phyloP scores from a whole-genome alignment of 1,140 invertebrate species.

The Plectrocnemia conspersa region DNA sequence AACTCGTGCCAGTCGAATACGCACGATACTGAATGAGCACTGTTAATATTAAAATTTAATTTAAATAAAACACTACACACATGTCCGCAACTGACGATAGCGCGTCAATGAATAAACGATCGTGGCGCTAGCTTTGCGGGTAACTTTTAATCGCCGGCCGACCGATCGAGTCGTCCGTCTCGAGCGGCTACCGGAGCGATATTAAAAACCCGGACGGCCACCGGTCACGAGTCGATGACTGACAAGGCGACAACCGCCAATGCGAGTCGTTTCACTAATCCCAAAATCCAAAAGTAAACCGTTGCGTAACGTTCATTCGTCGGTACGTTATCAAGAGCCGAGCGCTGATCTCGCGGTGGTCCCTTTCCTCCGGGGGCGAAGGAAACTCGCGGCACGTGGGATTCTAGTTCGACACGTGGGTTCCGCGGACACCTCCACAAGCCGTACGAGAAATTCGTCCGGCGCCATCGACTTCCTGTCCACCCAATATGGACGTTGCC shows the following conservation, averaged over 20 bases:
- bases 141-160: too few species aligned
- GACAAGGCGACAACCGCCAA: neutral
- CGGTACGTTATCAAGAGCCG: too few species aligned
- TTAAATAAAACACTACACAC: too few species aligned
- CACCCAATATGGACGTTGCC: conserved; percentile 5
- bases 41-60: neutral
- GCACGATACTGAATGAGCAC: neutral
- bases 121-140: neutral
- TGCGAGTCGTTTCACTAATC: neutral
- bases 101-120: neutral
- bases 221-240: neutral
- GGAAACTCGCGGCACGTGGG: conserved; percentile 7
- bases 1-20: neutral
- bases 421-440: neutral
- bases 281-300: conserved; percentile 1
- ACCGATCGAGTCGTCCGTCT: neutral
- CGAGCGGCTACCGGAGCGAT: neutral
- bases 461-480: conserved; percentile 6
- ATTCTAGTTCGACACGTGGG: too few species aligned
- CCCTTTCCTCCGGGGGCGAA: too few species aligned
- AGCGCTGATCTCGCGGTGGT: too few species aligned
- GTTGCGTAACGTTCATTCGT: too few species aligned
- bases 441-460: neutral
- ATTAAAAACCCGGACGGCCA: neutral
- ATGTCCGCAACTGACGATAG: neutral